Evolutionary conservation across 2,113 vertebrate genomes (phyloP), one percentile per base, ranked within the genome.

Genomic region (Eretmochelys imbricata): DNA sequence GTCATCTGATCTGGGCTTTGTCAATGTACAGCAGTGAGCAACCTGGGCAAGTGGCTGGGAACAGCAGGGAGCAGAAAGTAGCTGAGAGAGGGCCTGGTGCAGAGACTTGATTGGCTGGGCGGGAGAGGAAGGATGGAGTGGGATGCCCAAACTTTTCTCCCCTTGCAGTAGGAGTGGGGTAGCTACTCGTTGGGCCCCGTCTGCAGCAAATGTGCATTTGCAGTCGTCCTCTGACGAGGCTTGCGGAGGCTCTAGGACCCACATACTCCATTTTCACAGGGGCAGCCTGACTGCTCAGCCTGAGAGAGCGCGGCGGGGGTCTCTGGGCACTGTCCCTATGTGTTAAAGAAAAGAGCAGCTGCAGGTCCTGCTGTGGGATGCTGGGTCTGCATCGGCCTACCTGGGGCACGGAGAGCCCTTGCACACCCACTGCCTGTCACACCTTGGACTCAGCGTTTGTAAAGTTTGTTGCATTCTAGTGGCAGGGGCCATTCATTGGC

Each of bases 1-100:
- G 79, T 93, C 90, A 91, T 20, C 81, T 83, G 89, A 87, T 57
- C 90, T 91, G 82, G 54, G 85, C 81, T 92, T 95, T 95, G 57
- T 82, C 92, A 69, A 87, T 6, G 55, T 87, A 93, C 87, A 94
- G 65, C 87, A 89, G 19, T 80, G 89, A 96, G 42, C 91, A 85
- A 83, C 72, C 76, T 89, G 89, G 8, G 8, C 69, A 72, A 85
- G 54, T 79, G 35, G 54, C 50, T 57, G 54, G 53, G 75, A 83
- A 88, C 48, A 78, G 25, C 1, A 17, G 27, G 17, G 25, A 29
- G 1, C 65, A 72, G 65, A 20, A 9, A 9, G 62, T n/a, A 69
- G 2, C 62, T 69, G 31, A 16, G 62, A 20, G 81, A 0, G 3
- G 85, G 10, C 38, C 84, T 22, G 19, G 46, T 59, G 8, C 86